Conservation (phyloP, 2,888 invertebrate species). For the Ceramica pisi region DNA sequence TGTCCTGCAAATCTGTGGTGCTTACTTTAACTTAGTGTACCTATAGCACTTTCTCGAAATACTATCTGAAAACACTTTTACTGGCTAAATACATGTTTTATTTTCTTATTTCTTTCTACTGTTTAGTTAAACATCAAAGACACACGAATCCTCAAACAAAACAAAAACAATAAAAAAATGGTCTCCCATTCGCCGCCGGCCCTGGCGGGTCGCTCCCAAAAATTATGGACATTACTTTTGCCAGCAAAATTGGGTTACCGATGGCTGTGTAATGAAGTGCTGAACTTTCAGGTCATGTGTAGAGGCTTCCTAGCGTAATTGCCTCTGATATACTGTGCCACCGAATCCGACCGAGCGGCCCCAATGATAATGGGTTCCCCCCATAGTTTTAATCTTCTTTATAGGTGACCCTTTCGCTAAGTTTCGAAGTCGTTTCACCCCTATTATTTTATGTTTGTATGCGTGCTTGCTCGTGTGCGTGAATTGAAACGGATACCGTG, state of each 20-base stretch:
- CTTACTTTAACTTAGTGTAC: not conserved
- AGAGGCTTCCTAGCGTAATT: slow-evolving; percentile 78
- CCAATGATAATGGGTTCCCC: slow-evolving; percentile 79
- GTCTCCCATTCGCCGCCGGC: slow-evolving; percentile 25
- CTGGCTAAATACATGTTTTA: not conserved
- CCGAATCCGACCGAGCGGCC: slow-evolving; percentile 73
- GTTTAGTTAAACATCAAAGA: not conserved
- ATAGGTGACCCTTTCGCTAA: slow-evolving; percentile 82
- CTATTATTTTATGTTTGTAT: slow-evolving; percentile 72
- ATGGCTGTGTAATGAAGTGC: slow-evolving; percentile 85
- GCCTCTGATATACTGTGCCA: slow-evolving; percentile 82
- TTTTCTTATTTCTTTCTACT: not conserved
- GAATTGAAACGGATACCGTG: slow-evolving; percentile 60
- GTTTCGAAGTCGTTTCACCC: slow-evolving; percentile 74
- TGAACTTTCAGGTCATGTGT: slow-evolving; percentile 88
- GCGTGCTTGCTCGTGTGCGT: slow-evolving; percentile 50
- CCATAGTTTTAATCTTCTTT: slow-evolving; percentile 89
- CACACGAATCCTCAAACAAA: not conserved
- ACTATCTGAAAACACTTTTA: not conserved
- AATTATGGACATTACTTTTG: slow-evolving; percentile 77
- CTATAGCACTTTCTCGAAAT: not conserved
- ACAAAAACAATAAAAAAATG: not conserved
- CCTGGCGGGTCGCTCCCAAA: slow-evolving; percentile 54
- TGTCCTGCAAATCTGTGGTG: not conserved
- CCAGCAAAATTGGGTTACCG: slow-evolving; percentile 78